Conservation (phyloP, 2,888 invertebrate genomes). For the Spialia ferax region DNA sequence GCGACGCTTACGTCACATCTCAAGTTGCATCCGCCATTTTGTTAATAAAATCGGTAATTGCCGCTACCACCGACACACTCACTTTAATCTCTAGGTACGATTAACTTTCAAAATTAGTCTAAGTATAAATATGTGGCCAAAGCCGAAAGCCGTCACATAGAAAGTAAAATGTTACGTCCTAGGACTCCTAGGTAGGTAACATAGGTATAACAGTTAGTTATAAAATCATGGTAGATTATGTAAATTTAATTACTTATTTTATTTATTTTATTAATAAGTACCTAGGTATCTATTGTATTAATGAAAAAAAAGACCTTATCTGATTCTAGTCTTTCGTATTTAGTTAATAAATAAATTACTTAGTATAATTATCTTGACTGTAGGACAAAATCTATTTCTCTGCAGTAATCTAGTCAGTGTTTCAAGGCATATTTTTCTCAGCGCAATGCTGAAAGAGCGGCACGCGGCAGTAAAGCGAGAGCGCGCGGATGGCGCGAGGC, state of each 20-base stretch:
- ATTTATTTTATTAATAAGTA: too few relatives aligned
- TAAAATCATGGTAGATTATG: too few relatives aligned
- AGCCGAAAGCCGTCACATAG: too few relatives aligned
- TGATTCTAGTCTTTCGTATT: background rate
- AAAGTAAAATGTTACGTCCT: too few relatives aligned
- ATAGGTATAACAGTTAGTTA: too few relatives aligned
- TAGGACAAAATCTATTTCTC: constrained; percentile 2
- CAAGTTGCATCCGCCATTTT: constrained; percentile 72
- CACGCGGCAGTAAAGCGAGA: constrained; percentile 48
- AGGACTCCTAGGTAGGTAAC: too few relatives aligned
- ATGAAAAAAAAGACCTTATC: too few relatives aligned
- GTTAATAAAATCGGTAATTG: constrained; percentile 61
- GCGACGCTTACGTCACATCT: constrained; percentile 58
- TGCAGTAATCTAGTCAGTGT: constrained; percentile 18
- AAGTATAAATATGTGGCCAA: background rate
- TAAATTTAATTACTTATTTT: too few relatives aligned
- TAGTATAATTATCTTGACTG: background rate
- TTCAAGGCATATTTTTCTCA: constrained; percentile 49
- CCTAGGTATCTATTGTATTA: too few relatives aligned
- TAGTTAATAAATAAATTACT: background rate
- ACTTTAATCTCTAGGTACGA: background rate
- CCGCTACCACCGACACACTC: constrained; percentile 31
- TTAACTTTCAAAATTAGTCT: background rate
- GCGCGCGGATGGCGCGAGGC: constrained; percentile 49
- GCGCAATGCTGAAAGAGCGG: constrained; percentile 58